These are phyloP conservation scores for Toxotes lorentzi DNA, from an alignment of 2,797 vertebrate species.

Conservation along the genomic window DNA sequence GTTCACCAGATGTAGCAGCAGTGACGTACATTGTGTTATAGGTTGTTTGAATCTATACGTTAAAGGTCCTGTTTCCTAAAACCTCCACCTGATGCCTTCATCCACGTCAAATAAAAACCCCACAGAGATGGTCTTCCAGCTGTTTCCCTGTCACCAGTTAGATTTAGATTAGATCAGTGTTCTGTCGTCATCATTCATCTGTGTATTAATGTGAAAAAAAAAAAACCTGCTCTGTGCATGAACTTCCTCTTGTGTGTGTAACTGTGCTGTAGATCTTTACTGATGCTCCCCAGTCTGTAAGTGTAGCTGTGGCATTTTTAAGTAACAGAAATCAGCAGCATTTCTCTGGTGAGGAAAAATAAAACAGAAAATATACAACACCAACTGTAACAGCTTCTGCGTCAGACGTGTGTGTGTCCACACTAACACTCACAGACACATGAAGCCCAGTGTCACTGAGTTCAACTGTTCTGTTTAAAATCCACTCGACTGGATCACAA, in stretches of 20 bases:
- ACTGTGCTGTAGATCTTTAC: background rate
- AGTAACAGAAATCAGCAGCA: background rate
- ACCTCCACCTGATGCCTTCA: constrained; percentile 33
- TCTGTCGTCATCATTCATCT: background rate
- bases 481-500: too few relatives aligned
- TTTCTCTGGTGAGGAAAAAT: background rate
- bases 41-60: background rate
- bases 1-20: constrained; percentile 1
- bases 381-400: too few relatives aligned
- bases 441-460: too few relatives aligned
- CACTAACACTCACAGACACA: too few relatives aligned
- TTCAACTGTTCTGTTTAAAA: too few relatives aligned
- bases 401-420: too few relatives aligned
- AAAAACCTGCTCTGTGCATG: background rate
- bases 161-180: background rate
- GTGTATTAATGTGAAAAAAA: constrained; percentile 1
- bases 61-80: background rate
- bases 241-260: background rate
- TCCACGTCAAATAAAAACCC: background rate
- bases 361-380: background rate
- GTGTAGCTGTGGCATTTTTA: background rate
- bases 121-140: constrained; percentile 19
- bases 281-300: background rate
- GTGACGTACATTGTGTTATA: background rate
- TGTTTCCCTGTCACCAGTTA: background rate